These are phyloP conservation scores for Eugnorisma glareosa DNA, from an alignment of 2,888 invertebrate species.

Conservation along the genomic window DNA sequence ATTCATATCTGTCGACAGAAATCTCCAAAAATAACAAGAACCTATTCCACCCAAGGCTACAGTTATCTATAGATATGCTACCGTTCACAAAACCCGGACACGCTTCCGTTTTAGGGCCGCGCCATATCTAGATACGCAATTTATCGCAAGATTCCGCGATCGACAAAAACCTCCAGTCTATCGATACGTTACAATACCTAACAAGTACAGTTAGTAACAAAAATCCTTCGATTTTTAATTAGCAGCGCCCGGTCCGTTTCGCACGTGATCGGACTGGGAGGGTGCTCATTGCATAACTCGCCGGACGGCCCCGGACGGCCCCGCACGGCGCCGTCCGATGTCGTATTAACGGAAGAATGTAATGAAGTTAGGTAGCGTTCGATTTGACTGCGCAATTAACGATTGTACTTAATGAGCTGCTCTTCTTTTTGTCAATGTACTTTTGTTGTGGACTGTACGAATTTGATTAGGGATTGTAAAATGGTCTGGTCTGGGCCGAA, in stretches of 20 bases:
- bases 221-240: conserved; percentile 90
- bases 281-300: conserved; percentile 79
- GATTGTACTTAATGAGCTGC: conserved; percentile 82
- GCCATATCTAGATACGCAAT: conserved; percentile 61
- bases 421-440: conserved; percentile 68
- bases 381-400: conserved; percentile 86
- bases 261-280: conserved; percentile 86
- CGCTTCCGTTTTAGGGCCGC: conserved; percentile 61
- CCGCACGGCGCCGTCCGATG: conserved; percentile 68
- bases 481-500: conserved; percentile 23
- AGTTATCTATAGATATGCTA: conserved; percentile 52
- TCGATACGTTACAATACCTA: conserved; percentile 65
- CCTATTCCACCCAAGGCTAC: conserved; percentile 52
- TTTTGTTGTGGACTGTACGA: conserved; percentile 68
- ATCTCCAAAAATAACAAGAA: conserved; percentile 61
- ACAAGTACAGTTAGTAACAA: conserved; percentile 85
- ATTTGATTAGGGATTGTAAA: conserved; percentile 56
- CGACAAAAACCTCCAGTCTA: conserved; percentile 49
- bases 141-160: conserved; percentile 61
- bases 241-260: conserved; percentile 78
- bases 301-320: conserved; percentile 66
- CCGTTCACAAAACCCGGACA: conserved; percentile 64
- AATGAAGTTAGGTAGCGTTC: conserved; percentile 83
- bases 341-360: conserved; percentile 81
- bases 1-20: conserved; percentile 53